These are phyloP conservation scores for Lethrus apterus DNA, from an alignment of 1,140 invertebrate species.

Conservation along the genomic window DNA sequence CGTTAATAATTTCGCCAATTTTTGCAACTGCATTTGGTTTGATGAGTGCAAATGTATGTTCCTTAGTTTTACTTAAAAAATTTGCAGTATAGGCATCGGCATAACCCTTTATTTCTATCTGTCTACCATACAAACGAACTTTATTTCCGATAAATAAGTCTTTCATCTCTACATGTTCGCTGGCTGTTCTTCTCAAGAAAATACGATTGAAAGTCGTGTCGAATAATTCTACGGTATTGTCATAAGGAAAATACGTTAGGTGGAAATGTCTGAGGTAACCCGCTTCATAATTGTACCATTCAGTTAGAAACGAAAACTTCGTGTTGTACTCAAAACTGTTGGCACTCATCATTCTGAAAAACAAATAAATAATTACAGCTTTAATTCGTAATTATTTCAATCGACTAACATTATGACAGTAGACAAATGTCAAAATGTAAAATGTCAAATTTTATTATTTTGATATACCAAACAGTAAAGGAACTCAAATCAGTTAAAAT, in stretches of 20 bases:
- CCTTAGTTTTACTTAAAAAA: conserved; percentile 42
- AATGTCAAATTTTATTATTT: too few species aligned
- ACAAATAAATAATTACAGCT: conserved; percentile 1
- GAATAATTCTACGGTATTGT: conserved; percentile 63
- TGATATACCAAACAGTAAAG: too few species aligned
- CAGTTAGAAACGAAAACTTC: conserved; percentile 41
- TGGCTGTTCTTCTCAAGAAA: conserved; percentile 58
- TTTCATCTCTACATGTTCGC: conserved; percentile 48
- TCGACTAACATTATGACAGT: too few species aligned
- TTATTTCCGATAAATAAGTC: conserved; percentile 62
- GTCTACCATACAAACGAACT: conserved; percentile 59
- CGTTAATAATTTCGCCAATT: conserved; percentile 56
- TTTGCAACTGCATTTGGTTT: conserved; percentile 56
- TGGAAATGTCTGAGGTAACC: conserved; percentile 56
- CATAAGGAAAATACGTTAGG: conserved; percentile 58
- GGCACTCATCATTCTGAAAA: conserved; percentile 8
- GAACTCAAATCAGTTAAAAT: too few species aligned
- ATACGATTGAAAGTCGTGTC: conserved; percentile 55
- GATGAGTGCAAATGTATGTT: conserved; percentile 58
- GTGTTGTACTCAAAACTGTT: conserved; percentile 34
- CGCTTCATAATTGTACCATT: conserved; percentile 64
- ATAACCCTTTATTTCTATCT: conserved; percentile 59
- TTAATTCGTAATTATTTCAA: too few species aligned
- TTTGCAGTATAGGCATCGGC: conserved; percentile 52
- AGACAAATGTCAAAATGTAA: too few species aligned